Evolutionary conservation across 2,888 invertebrate species (phyloP).

Genomic region (Ectobius pallidus): DNA sequence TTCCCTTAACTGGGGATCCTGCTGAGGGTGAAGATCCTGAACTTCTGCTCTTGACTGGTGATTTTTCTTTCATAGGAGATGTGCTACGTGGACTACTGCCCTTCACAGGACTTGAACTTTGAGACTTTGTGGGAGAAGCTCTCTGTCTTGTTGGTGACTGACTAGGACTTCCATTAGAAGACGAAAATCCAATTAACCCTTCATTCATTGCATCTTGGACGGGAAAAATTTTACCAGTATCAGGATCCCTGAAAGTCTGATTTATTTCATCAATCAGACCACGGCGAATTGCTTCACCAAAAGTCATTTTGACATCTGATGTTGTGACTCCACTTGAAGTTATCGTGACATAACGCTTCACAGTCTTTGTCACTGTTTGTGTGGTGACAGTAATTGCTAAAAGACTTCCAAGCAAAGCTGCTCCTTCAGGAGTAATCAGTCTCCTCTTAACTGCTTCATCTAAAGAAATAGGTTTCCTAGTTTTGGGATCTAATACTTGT

Average conservation of each 20-base stretch:
- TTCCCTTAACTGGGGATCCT: slow-evolving; percentile 34
- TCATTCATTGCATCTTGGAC: slow-evolving; percentile 54
- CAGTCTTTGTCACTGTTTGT: slow-evolving; percentile 84
- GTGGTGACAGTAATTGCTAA: slow-evolving; percentile 87
- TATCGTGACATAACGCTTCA: slow-evolving; percentile 81
- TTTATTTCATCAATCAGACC: slow-evolving; percentile 81
- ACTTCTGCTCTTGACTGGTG: not conserved
- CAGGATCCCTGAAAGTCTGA: slow-evolving; percentile 65
- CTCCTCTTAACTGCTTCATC: slow-evolving; percentile 86
- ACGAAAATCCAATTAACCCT: slow-evolving; percentile 35
- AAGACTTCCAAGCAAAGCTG: slow-evolving; percentile 81
- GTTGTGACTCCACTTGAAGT: slow-evolving; percentile 64
- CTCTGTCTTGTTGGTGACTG: slow-evolving; percentile 22
- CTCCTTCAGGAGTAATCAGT: slow-evolving; percentile 86
- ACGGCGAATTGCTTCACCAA: slow-evolving; percentile 76
- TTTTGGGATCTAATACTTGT: slow-evolving; percentile 76
- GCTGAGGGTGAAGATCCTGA: slow-evolving; percentile 40
- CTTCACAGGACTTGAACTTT: slow-evolving; percentile 3
- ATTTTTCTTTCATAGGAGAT: slow-evolving; percentile 33
- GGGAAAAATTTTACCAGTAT: slow-evolving; percentile 50
- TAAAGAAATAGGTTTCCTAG: slow-evolving; percentile 75
- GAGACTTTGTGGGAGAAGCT: slow-evolving; percentile 17
- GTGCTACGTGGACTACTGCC: slow-evolving; percentile 9
- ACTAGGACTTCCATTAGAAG: slow-evolving; percentile 14
- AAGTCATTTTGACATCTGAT: slow-evolving; percentile 61